These are phyloP conservation scores for Sinocyclocheilus maitianheensis DNA, from an alignment of 2,113 vertebrate species.

Conservation along the genomic window DNA sequence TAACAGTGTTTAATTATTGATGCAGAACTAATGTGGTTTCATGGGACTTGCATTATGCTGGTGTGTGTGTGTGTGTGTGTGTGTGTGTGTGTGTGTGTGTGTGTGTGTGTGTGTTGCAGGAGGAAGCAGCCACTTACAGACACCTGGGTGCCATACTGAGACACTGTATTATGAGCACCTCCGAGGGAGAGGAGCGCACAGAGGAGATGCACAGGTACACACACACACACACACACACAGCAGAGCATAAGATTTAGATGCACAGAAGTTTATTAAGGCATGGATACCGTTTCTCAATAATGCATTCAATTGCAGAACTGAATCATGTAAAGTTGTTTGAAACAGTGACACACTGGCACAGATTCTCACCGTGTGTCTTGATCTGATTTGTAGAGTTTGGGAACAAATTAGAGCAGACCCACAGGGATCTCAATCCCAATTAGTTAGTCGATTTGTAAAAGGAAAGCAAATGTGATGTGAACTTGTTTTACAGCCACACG, in stretches of 20 bases:
- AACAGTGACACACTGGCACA: constrained; percentile 6
- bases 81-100: constrained; percentile 7
- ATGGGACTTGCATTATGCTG: constrained; percentile 19
- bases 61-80: constrained; percentile 12
- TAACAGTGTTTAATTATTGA: not conserved
- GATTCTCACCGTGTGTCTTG: not conserved
- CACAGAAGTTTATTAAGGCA: not conserved
- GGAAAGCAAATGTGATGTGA: not conserved
- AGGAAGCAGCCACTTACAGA: constrained; percentile 85
- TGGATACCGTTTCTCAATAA: not conserved
- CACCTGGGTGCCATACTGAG: constrained; percentile 86
- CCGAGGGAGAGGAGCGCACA: constrained; percentile 84
- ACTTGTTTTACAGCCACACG: constrained; percentile 76
- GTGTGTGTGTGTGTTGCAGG: constrained; percentile 68
- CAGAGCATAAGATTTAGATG: not conserved
- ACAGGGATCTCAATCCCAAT: not conserved
- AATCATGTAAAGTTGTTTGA: not conserved
- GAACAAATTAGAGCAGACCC: not conserved
- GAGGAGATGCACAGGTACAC: constrained; percentile 89
- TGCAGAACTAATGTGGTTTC: constrained; percentile 13
- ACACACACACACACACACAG: not conserved
- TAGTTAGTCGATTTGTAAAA: not conserved
- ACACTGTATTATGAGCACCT: constrained; percentile 84
- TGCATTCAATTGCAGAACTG: not conserved
- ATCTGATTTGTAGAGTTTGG: constrained; percentile 6